Percentiles rank a stretch among this genome's conserved stretches.
Conservation (phyloP, 2,888 invertebrate genomes). For the Hedya salicella region DNA sequence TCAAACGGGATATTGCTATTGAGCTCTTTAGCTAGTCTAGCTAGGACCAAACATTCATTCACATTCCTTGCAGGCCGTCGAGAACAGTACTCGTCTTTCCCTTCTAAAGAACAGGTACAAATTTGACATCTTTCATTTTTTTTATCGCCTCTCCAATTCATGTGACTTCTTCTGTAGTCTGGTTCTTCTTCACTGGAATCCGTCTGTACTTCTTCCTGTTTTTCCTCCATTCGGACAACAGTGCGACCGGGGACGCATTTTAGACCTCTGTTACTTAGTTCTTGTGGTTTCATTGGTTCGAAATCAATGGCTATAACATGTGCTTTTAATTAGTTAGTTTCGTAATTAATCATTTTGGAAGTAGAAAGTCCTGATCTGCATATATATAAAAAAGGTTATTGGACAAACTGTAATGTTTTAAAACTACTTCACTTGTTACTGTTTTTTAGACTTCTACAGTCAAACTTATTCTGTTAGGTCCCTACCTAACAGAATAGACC, state of each 20-base stretch:
- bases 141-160: conserved; percentile 55
- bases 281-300: conserved; percentile 50
- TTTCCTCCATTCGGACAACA: conserved; percentile 54
- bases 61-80: conserved; percentile 67
- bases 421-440: too few relatives aligned
- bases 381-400: too few relatives aligned
- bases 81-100: conserved; percentile 66
- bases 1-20: conserved; percentile 57
- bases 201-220: not conserved
- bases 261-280: conserved; percentile 47
- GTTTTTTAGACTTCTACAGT: too few relatives aligned
- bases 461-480: too few relatives aligned
- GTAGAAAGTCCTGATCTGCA: too few relatives aligned
- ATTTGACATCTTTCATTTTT: conserved; percentile 63
- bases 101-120: conserved; percentile 70
- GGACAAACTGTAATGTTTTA: too few relatives aligned
- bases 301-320: conserved; percentile 67
- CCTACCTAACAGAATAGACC: too few relatives aligned
- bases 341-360: too few relatives aligned
- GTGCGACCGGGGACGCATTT: conserved; percentile 74
- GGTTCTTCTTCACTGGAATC: conserved; percentile 10
- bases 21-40: conserved; percentile 49
- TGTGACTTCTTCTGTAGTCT: conserved; percentile 56
- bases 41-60: conserved; percentile 70
- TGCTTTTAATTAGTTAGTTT: not conserved